These are phyloP conservation scores for Xiphophorus maculatus DNA, from an alignment of 2,113 vertebrate species.

Conservation along the genomic window DNA sequence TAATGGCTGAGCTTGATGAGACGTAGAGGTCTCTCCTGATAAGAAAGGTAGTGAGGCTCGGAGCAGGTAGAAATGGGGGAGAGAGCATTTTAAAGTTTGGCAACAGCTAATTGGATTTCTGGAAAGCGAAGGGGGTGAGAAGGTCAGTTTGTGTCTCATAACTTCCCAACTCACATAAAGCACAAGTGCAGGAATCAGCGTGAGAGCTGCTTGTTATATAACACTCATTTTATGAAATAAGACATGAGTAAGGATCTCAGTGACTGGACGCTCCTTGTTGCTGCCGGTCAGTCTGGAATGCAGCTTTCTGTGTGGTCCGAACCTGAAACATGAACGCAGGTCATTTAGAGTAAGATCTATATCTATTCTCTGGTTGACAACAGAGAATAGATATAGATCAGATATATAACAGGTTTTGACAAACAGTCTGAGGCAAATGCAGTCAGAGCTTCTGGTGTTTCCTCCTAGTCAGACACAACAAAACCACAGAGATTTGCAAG, in stretches of 20 bases:
- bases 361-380: constrained; percentile 12
- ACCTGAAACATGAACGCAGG: constrained; percentile 2
- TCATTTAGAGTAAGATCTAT: constrained; percentile 17
- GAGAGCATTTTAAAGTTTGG: background rate
- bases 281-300: constrained; percentile 5
- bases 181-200: background rate
- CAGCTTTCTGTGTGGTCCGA: constrained; percentile 7
- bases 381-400: too few relatives aligned
- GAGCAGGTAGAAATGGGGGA: constrained; percentile 14
- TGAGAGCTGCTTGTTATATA: background rate
- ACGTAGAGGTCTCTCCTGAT: background rate
- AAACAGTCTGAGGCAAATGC: background rate
- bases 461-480: constrained; percentile 45
- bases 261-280: background rate
- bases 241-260: background rate
- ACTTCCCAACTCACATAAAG: background rate
- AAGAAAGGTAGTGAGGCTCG: background rate
- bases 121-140: constrained; percentile 14
- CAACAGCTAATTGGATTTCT: constrained; percentile 33
- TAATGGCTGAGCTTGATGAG: background rate
- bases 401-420: constrained; percentile 26
- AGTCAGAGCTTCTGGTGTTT: constrained; percentile 49
- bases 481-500: constrained; percentile 40
- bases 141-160: constrained; percentile 8
- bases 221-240: background rate